Base-by-base conservation (phyloP, 1,140 invertebrate genomes). In the Trypoxylus dichotomus region DNA sequence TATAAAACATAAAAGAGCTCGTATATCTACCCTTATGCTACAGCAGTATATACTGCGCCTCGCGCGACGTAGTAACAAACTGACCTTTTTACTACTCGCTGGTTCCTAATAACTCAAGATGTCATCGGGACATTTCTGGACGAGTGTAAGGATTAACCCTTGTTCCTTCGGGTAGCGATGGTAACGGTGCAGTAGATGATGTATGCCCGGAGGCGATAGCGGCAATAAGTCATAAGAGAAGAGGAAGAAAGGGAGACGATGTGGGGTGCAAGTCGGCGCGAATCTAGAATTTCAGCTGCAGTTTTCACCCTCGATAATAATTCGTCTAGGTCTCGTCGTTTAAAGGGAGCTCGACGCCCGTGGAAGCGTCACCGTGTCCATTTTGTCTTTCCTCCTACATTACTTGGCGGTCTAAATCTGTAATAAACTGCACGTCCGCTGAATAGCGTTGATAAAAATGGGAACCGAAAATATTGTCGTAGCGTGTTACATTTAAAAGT, bases 71-170 rank as follows among this genome's bases (percentile, higher is more conserved):
- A 19, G 63, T 71, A 71, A 32, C 63, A 29, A 71, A 32, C n/a
- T 71, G 63, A 71, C 63, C 63, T 71, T 71, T 71, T 71, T 71
- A 27, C 29, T 71, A 27, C 19, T 54, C 47, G 15, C 47, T 54
- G 19, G 47, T 71, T n/a, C 24, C n/a, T 24, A 71, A 71, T 71
- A 71, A 71, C 63, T 71, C 63, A 71, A 71, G 63, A 71, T 24
- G 63, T 71, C 63, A 25, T 11, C 63, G 15, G 24, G 63, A 71
- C 63, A 71, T 71, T 71, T 71, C 24, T 71, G 63, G 63, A 71
- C 29, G 63, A 27, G 63, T 71, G 63, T 71, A 71, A 71, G n/a
- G 21, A 71, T 71, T 71, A 71, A 71, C 63, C 63, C 63, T 25
- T 71, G 24, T 68, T 29, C 21, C 24, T 7, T 37, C n/a, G 43